phyloP scores from a whole-genome alignment of 2,797 vertebrate species.

The Pantherophis vulpinus region DNA sequence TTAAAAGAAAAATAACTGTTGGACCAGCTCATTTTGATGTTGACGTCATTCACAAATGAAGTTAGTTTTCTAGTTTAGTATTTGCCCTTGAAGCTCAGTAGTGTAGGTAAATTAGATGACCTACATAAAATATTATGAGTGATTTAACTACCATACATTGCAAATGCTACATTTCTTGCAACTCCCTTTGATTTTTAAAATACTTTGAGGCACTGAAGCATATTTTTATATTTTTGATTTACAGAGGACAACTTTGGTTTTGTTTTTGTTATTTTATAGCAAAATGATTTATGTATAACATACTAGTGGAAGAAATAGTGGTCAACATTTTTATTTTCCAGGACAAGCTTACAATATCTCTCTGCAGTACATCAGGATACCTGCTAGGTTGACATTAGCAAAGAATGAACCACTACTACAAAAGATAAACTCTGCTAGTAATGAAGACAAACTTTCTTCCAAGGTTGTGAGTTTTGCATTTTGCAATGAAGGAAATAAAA shows the following conservation, averaged over 20 bases:
- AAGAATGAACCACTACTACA: background rate
- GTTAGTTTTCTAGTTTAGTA: background rate
- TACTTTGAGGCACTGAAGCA: background rate
- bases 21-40: background rate
- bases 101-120: background rate
- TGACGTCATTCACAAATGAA: background rate
- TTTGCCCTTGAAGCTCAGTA: background rate
- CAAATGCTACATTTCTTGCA: background rate
- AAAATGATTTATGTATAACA: background rate
- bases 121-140: background rate
- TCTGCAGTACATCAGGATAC: background rate
- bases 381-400: background rate
- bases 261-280: background rate
- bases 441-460: background rate
- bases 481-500: no score
- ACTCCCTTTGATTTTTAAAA: background rate
- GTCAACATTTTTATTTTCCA: background rate
- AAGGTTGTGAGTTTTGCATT: background rate
- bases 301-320: background rate
- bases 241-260: background rate
- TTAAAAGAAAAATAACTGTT: background rate
- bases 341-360: background rate
- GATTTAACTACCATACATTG: background rate
- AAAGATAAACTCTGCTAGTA: background rate
- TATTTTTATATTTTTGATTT: background rate